Conservation (phyloP, 2,797 vertebrate species). For the Setipinna tenuifilis region DNA sequence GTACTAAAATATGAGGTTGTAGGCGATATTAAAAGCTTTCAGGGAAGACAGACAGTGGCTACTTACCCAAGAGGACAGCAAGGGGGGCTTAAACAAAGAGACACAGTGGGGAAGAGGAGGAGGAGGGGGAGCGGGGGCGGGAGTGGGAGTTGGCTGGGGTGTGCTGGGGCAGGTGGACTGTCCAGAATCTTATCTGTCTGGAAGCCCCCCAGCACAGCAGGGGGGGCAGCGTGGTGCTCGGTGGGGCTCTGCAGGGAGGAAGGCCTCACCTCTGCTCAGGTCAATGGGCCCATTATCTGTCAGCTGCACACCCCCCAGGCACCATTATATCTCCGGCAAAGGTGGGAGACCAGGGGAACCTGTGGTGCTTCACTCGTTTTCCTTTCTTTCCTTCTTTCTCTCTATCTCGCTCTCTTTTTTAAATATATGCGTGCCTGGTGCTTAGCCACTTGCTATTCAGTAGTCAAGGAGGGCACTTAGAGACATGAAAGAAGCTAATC, state of each 20-base stretch:
- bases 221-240: background rate
- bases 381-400: background rate
- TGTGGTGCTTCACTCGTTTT: background rate
- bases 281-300: conserved; percentile 8
- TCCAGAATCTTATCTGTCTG: conserved; percentile 27
- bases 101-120: background rate
- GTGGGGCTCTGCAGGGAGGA: background rate
- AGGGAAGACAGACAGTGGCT: conserved; percentile 16
- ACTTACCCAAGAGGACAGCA: conserved; percentile 30
- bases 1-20: background rate
- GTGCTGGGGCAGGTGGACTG: background rate
- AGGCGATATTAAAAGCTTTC: background rate
- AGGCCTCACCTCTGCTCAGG: background rate
- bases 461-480: conserved; percentile 20
- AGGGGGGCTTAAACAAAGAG: background rate
- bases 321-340: conserved; percentile 15
- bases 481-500: conserved; percentile 31
- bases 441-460: conserved; percentile 18
- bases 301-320: background rate
- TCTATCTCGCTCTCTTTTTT: background rate
- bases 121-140: no score
- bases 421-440: background rate
- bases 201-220: background rate
- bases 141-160: background rate
- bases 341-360: background rate